These are phyloP conservation scores for Tenodera sinensis DNA, from an alignment of 2,888 invertebrate species.

Conservation along the genomic window DNA sequence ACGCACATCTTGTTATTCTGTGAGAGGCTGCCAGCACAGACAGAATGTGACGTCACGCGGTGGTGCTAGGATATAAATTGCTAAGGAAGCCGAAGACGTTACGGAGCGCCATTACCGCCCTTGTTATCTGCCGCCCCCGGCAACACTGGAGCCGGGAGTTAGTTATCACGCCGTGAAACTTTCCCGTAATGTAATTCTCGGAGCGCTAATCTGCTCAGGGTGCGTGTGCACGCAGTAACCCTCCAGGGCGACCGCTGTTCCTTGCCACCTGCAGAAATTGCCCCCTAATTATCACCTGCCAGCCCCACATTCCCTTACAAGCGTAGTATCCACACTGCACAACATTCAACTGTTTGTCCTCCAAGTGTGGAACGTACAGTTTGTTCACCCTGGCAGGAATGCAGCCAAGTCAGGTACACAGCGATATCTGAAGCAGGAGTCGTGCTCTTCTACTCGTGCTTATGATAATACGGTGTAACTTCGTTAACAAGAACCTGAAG, in stretches of 20 bases:
- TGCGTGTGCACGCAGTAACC: neutral
- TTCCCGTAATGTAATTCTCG: neutral
- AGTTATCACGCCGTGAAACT: constrained; percentile 11
- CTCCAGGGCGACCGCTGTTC: neutral
- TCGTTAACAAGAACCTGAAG: too few relatives aligned
- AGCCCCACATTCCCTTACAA: neutral
- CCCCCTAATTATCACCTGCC: neutral
- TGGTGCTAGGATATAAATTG: constrained; percentile 3
- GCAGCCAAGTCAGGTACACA: too few relatives aligned
- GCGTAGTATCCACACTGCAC: too few relatives aligned
- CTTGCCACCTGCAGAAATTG: neutral
- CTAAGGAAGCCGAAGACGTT: constrained; percentile 13
- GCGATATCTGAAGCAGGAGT: too few relatives aligned
- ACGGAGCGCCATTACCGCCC: neutral
- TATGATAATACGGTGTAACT: too few relatives aligned
- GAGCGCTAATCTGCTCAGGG: neutral
- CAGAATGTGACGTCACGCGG: neutral
- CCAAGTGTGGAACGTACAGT: too few relatives aligned
- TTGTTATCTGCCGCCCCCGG: constrained; percentile 14
- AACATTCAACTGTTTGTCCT: too few relatives aligned
- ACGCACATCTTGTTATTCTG: too few relatives aligned
- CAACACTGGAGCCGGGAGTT: neutral
- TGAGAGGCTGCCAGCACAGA: neutral
- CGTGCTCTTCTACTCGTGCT: too few relatives aligned
- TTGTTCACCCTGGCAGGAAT: too few relatives aligned